Evolutionary conservation across 2,797 vertebrate genomes (phyloP), one percentile per base, ranked within the genome.

Genomic region (Pterois miles): DNA sequence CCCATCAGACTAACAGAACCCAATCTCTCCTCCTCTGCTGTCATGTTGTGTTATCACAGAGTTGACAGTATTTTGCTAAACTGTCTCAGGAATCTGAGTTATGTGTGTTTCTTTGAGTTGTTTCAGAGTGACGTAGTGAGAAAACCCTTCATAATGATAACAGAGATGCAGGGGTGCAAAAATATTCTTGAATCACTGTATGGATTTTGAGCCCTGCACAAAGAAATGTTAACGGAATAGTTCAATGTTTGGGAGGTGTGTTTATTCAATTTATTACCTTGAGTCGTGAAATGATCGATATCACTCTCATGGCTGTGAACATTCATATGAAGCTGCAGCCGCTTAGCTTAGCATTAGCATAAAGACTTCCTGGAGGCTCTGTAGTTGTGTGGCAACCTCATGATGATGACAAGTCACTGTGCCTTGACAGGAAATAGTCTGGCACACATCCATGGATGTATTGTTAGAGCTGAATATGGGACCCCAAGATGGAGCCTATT

Each of bases 121-220:
- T 29, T 71, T 33, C 5, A 78, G 70, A 53, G 46, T 56, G 33
- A 56, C 69, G 29, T 63, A 59, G 60, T 52, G 56, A 78, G 14
- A 52, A 69, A 79, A 62, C 34, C 33, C 31, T 67, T 57, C 12
- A 36, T 68, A 31, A 40, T 27, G 58, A 13, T 56, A 65, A 80
- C 65, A 69, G 33, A 63, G 11, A 43, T 46, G 74, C 76, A 71
- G 31, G 6, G 20, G 18, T 43, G 22, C 33, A 64, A 50, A 53
- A 78, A 78, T 63, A 43, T 66, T 71, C 46, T 65, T 50, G 60
- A 66, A 74, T 73, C 29, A 60, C 38, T 62, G 43, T 29, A 27
- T 27, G 8, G 56, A 60, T 62, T 64, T 65, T 57, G 20, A 57
- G 31, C 59, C 6, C 11, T 8, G 18, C 54, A n/a, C 23, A 31